Conservation (phyloP, 2,113 vertebrate genomes). For the Apistogramma diplotaenia region DNA sequence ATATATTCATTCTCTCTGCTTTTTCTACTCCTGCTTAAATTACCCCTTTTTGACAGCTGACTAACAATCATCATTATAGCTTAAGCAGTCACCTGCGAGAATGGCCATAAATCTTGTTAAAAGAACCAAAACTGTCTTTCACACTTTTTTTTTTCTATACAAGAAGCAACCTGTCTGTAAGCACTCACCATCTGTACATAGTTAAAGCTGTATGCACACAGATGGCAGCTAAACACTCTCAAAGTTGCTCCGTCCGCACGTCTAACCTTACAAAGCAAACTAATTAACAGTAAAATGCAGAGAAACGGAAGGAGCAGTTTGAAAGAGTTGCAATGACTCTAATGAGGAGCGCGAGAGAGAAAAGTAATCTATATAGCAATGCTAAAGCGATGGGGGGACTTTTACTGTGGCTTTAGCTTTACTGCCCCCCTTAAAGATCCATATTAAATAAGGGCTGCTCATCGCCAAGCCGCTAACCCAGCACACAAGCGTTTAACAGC, state of each 20-base stretch:
- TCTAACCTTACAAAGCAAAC: constrained; percentile 96
- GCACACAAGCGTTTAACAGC: constrained; percentile 69
- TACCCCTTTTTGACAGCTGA: constrained; percentile 86
- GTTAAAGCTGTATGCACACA: constrained; percentile 92
- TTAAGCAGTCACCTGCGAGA: constrained; percentile 91
- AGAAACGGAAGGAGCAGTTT: constrained; percentile 86
- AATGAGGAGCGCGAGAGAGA: constrained; percentile 73
- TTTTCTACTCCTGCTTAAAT: constrained; percentile 70
- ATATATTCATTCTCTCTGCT: constrained; percentile 28
- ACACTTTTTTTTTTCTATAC: constrained; percentile 79
- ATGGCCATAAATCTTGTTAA: constrained; percentile 95
- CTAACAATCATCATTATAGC: constrained; percentile 92
- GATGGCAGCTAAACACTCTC: constrained; percentile 89
- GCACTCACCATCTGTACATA: constrained; percentile 95
- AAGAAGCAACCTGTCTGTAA: constrained; percentile 95
- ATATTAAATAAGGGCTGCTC: constrained; percentile 74
- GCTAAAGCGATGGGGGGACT: constrained; percentile 36
- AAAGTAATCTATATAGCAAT: constrained; percentile 25
- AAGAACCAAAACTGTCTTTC: constrained; percentile 92
- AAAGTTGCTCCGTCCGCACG: constrained; percentile 91
- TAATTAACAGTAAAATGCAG: constrained; percentile 86
- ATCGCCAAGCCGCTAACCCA: constrained; percentile 67
- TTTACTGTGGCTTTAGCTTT: constrained; percentile 72
- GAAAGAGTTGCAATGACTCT: constrained; percentile 86
- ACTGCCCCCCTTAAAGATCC: constrained; percentile 74